Evolutionary conservation across 1,140 invertebrate species (phyloP).

Genomic region (Drosophila repleta): DNA sequence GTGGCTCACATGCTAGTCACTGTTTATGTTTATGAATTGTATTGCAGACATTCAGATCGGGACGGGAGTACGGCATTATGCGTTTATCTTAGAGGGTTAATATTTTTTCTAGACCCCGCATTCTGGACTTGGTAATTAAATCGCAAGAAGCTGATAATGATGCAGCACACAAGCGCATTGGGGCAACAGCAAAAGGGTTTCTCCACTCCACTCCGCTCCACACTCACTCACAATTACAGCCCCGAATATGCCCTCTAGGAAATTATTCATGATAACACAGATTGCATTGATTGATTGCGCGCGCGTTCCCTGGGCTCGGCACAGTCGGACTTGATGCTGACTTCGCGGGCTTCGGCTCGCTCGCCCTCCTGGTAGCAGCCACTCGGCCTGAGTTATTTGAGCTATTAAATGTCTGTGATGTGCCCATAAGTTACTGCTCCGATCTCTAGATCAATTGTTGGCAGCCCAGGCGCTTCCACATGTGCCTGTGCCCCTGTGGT

Average conservation of each 20-base stretch:
- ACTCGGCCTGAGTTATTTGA: constrained; percentile 68
- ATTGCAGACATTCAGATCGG: constrained; percentile 61
- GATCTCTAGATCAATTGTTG: constrained; percentile 70
- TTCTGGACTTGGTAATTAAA: constrained; percentile 72
- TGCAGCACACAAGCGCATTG: constrained; percentile 7
- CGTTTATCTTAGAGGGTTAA: constrained; percentile 76
- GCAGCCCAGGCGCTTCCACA: constrained; percentile 55
- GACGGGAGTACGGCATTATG: constrained; percentile 57
- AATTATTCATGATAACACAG: constrained; percentile 81
- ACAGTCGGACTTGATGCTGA: neutral
- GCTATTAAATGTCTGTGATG: constrained; percentile 77
- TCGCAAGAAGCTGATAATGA: constrained; percentile 72
- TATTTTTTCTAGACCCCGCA: constrained; percentile 61
- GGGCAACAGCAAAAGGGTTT: constrained; percentile 55
- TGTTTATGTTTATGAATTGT: constrained; percentile 74
- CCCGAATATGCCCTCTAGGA: constrained; percentile 73
- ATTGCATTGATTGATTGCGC: constrained; percentile 79
- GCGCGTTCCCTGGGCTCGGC: constrained; percentile 42
- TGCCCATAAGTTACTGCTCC: constrained; percentile 66
- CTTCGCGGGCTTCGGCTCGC: neutral
- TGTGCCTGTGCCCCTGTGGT: constrained; percentile 46
- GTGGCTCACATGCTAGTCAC: constrained; percentile 26
- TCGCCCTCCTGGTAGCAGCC: constrained; percentile 30
- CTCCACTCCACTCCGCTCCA: constrained; percentile 27
- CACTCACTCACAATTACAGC: constrained; percentile 40